A percentile compares a stretch with the other conserved stretches of the same genome.
Evolutionary conservation across 2,797 vertebrate genomes (phyloP).

Genomic region (Gallinago stenura): DNA sequence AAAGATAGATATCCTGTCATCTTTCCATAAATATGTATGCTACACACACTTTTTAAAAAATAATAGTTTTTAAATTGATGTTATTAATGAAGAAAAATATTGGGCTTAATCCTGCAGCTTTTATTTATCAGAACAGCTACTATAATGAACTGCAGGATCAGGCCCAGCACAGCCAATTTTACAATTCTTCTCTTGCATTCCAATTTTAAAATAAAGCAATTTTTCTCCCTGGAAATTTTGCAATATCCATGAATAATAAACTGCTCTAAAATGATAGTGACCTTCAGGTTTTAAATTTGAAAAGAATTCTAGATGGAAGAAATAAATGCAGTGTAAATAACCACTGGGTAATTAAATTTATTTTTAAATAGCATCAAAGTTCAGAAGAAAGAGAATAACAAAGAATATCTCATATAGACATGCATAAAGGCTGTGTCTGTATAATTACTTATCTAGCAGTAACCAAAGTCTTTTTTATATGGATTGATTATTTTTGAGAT

Average conservation of each 20-base stretch:
- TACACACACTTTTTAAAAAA: too few relatives aligned
- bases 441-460: conserved; percentile 48
- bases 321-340: conserved; percentile 63
- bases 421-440: neutral
- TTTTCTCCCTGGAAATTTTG: conserved; percentile 43
- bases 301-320: conserved; percentile 48
- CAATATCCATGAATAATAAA: conserved; percentile 34
- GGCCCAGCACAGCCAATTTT: neutral
- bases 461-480: conserved; percentile 52
- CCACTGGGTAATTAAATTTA: conserved; percentile 21
- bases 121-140: neutral
- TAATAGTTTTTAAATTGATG: neutral
- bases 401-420: neutral
- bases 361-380: conserved; percentile 23
- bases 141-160: neutral
- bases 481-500: conserved; percentile 63
- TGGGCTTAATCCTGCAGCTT: neutral
- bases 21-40: neutral
- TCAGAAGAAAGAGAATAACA: conserved; percentile 39
- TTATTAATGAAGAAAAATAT: neutral
- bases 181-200: neutral
- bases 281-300: conserved; percentile 60
- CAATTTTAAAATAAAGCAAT: conserved; percentile 39
- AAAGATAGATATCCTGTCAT: neutral
- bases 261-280: conserved; percentile 23